Evolutionary conservation across 2,797 vertebrate genomes (phyloP).

Genomic region (Pipistrellus nathusii): DNA sequence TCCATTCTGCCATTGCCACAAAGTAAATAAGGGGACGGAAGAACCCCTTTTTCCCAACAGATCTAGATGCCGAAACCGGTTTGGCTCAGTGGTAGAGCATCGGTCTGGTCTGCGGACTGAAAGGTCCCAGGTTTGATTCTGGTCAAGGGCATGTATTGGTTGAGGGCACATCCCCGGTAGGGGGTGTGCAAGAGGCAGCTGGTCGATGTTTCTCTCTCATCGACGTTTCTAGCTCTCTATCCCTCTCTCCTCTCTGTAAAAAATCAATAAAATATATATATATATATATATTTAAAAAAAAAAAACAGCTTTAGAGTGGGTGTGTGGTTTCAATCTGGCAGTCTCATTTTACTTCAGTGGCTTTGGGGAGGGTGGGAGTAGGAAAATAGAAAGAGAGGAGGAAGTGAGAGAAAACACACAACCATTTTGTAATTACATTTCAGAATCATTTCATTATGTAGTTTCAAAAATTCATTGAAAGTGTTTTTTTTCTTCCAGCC

Average conservation of each 20-base stretch:
- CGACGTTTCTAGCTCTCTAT: no score
- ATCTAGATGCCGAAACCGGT: conserved; percentile 63
- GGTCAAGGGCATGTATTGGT: no score
- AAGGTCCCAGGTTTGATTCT: no score
- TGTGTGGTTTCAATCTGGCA: conserved; percentile 86
- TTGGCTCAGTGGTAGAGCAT: no score
- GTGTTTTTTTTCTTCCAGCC: conserved; percentile 60
- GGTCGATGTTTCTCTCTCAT: no score
- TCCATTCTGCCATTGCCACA: conserved; percentile 13
- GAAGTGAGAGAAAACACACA: conserved; percentile 79
- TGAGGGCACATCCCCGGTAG: no score
- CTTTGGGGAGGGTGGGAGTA: conserved; percentile 61
- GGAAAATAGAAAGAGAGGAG: conserved; percentile 64
- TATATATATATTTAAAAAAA: no score
- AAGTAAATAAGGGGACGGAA: conserved; percentile 53
- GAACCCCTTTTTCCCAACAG: conserved; percentile 83
- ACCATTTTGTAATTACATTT: conserved; percentile 87
- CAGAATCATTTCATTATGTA: conserved; percentile 88
- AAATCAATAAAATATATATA: no score
- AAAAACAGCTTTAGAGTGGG: conserved; percentile 87
- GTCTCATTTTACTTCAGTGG: conserved; percentile 85
- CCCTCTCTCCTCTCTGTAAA: no score
- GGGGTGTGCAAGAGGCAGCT: no score
- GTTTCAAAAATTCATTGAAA: conserved; percentile 86
- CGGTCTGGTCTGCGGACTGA: no score